A percentile compares a stretch with the other conserved stretches of the same genome.
Conservation (phyloP, 2,888 invertebrate genomes). For the Fragum fragum region DNA sequence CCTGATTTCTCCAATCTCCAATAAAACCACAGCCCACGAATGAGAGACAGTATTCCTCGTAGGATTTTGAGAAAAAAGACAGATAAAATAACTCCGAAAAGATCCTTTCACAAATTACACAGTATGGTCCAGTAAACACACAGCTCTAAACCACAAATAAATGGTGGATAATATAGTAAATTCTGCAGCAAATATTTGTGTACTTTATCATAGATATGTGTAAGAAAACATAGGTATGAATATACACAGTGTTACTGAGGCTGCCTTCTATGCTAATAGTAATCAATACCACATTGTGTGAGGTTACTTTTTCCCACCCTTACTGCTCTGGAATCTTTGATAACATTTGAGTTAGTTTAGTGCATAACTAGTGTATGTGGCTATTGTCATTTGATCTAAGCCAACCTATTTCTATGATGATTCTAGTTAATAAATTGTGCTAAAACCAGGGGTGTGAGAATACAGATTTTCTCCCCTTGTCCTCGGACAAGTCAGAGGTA, state of each 20-base stretch:
- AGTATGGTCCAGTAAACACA: conserved; percentile 18
- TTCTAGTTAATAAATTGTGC: no score
- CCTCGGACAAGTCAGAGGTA: no score
- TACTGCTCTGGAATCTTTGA: background rate
- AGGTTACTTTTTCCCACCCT: background rate
- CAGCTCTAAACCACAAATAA: background rate
- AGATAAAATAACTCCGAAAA: conserved; percentile 4
- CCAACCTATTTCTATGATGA: no score
- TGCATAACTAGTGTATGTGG: no score
- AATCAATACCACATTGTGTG: conserved; percentile 28
- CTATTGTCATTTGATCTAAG: no score
- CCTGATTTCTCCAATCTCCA: background rate
- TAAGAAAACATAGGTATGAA: conserved; percentile 27
- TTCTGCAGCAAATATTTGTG: conserved; percentile 20
- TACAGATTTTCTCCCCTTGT: no score
- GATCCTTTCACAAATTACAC: conserved; percentile 13
- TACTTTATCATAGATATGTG: conserved; percentile 26
- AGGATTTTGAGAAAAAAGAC: background rate
- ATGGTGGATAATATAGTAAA: conserved; percentile 19
- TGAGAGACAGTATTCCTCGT: background rate
- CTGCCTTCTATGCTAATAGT: conserved; percentile 2
- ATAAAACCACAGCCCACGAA: conserved; percentile 24
- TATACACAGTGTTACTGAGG: conserved; percentile 12
- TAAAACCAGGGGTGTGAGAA: no score
- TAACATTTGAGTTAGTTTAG: no score